Base-by-base conservation (phyloP, 2,888 invertebrate genomes). In the Eupeodes luniger region DNA sequence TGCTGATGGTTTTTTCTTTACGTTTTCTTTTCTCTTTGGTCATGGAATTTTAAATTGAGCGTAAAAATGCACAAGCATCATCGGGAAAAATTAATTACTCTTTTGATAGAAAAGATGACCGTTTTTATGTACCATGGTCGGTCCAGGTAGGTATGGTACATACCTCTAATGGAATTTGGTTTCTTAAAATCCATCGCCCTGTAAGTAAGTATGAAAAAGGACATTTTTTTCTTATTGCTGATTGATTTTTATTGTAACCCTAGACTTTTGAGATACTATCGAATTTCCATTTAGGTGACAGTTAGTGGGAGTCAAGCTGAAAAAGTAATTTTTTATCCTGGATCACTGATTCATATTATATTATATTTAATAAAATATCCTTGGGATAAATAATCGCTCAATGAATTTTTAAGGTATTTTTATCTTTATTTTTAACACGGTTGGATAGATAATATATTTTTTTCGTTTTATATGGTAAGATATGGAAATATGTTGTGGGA, bases 31-130 rank as follows among this genome's bases (percentile, higher is more conserved):
- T 2, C 51, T 78, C 67, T 81, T 53, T 67, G 66, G 55, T 61
- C 62, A 62, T 79, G 79, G 59, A 79, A 85, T 69, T 78, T 77
- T 75, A 81, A 85, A 88, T 88, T 88, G 88, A 88, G 78, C 88
- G 77, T 85, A 75, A 88, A 87, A 88, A 77, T 85, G 62, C 84
- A 78, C 62, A 81, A 64, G 78, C 62, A 55, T 12, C 16, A 74
- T 62, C 61, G 70, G 81, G 74, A 81, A 85, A 40, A 85, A 85
- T 85, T 88, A 88, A 88, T 88, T 81, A 84, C 78, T 83, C 57
- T 49, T 59, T 72, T 72, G 67, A 79, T 64, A 55, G 74, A 74
- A 36, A 59, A 40, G 47, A 47, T 6, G 55, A 70, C 51, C 19
- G 55, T 69, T 69, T 59, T 72, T 67, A 12, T 51, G 19, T 9